Conservation (phyloP, 2,113 vertebrate genomes). For the Eptesicus fuscus region DNA sequence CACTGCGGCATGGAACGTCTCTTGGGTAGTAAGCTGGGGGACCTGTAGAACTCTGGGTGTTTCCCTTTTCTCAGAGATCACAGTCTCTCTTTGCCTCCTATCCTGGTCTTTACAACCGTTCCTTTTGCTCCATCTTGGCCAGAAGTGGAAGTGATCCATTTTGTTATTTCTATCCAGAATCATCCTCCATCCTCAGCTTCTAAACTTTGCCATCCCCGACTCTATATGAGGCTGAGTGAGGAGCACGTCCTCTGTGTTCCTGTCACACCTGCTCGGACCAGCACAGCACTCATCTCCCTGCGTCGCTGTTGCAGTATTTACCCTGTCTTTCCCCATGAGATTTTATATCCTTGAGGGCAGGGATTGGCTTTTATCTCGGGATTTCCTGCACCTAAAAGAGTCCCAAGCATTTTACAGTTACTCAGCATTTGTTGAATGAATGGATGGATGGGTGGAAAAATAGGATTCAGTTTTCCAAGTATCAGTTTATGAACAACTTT, state of each 20-base stretch:
- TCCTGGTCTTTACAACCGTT: neutral
- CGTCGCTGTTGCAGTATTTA: neutral
- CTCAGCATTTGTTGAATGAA: neutral
- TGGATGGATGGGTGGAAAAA: neutral
- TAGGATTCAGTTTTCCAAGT: neutral
- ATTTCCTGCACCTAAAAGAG: neutral
- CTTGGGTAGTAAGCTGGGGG: neutral
- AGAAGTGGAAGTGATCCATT: neutral
- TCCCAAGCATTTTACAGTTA: neutral
- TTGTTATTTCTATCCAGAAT: neutral
- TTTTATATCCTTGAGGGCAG: neutral
- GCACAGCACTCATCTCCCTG: neutral
- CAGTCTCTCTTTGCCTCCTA: neutral
- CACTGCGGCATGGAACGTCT: neutral
- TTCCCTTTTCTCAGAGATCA: neutral
- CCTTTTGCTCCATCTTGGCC: neutral
- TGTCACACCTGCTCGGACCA: neutral
- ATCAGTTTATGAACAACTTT: neutral
- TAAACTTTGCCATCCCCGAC: neutral
- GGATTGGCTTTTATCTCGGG: neutral
- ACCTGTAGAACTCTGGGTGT: fast-evolving
- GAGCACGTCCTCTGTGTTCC: neutral
- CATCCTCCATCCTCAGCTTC: neutral
- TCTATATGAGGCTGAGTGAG: neutral
- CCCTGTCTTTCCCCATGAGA: neutral